phyloP scores from a whole-genome alignment of 2,888 invertebrate species.

The Agrotis puta region DNA sequence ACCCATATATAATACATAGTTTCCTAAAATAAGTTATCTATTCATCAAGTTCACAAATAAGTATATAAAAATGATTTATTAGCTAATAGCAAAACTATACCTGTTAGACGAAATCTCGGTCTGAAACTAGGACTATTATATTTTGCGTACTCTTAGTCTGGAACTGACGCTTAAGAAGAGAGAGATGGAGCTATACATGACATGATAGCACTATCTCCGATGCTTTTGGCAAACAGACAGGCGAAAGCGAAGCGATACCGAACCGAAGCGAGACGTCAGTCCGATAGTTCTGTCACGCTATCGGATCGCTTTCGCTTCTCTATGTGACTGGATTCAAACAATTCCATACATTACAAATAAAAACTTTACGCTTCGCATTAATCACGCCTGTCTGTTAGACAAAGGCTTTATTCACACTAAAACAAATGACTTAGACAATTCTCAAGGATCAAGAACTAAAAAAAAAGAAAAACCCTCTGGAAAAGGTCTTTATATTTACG shows the following conservation, averaged over 20 bases:
- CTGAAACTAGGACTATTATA: slow-evolving; percentile 31
- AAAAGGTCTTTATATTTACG: slow-evolving; percentile 11
- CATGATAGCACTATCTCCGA: not conserved
- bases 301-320: no score
- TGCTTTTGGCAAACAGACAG: no score
- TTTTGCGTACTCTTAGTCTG: slow-evolving; percentile 34
- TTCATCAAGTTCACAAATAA: slow-evolving; percentile 36
- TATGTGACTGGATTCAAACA: no score
- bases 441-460: not conserved
- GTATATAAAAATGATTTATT: slow-evolving; percentile 21
- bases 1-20: slow-evolving; percentile 3
- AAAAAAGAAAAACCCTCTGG: not conserved
- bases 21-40: slow-evolving; percentile 17
- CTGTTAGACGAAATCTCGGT: slow-evolving; percentile 10
- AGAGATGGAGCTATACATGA: not conserved
- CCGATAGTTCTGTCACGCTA: no score
- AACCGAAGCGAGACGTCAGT: no score
- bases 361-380: no score
- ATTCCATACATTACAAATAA: no score
- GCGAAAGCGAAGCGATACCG: no score
- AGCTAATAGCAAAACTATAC: slow-evolving; percentile 23
- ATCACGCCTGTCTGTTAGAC: no score
- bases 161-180: slow-evolving; percentile 10
- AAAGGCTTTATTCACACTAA: not conserved
- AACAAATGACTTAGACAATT: slow-evolving; percentile 4